These are phyloP conservation scores for Hirtodrosophila cameraria DNA, from an alignment of 2,888 invertebrate species.

Conservation along the genomic window DNA sequence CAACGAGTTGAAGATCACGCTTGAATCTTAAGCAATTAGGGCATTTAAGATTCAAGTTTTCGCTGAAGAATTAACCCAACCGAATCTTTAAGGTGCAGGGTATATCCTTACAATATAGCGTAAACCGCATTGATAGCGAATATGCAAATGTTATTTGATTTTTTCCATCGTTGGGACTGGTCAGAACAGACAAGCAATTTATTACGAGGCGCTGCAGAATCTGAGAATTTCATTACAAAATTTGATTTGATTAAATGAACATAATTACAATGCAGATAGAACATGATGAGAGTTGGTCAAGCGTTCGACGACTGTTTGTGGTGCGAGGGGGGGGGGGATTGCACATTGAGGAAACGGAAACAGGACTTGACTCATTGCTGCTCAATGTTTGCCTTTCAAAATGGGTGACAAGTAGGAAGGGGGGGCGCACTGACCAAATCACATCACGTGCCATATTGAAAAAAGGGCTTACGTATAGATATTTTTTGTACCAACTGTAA, in stretches of 20 bases:
- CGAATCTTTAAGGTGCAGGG: not conserved
- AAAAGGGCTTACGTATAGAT: conserved; percentile 35
- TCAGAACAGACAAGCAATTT: conserved; percentile 47
- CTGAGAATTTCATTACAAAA: conserved; percentile 64
- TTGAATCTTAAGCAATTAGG: too few relatives aligned
- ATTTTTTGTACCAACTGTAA: conserved; percentile 35
- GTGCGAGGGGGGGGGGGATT: not conserved
- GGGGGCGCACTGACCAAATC: conserved; percentile 46
- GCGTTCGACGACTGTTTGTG: not conserved
- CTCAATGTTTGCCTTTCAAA: conserved; percentile 35
- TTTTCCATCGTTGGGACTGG: conserved; percentile 10
- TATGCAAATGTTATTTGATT: conserved; percentile 61
- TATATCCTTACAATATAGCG: conserved; percentile 11
- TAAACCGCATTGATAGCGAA: conserved; percentile 50
- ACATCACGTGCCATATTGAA: conserved; percentile 70
- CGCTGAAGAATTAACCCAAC: not conserved
- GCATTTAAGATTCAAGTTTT: too few relatives aligned
- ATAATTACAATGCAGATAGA: conserved; percentile 76
- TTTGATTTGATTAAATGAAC: conserved; percentile 69
- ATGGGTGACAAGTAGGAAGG: not conserved
- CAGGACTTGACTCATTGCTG: conserved; percentile 8
- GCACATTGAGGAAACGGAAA: conserved; percentile 1
- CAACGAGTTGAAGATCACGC: too few relatives aligned
- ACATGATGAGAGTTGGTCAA: conserved; percentile 42
- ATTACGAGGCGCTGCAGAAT: conserved; percentile 47